Conservation (phyloP, 2,113 vertebrate species). For the Rhabdornis inornatus region DNA sequence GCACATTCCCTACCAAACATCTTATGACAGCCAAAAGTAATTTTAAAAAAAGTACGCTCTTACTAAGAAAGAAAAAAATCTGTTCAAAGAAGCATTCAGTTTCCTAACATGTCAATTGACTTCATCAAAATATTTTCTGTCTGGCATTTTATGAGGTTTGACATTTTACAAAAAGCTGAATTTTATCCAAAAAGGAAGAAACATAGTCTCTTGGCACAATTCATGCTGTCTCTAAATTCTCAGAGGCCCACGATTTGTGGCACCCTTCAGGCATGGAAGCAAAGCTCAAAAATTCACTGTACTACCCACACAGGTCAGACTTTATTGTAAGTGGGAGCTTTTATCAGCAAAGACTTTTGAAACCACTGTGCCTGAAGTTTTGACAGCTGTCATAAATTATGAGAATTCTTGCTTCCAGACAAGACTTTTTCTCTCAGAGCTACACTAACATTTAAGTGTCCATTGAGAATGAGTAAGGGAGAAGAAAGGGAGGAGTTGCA, state of each 20-base stretch:
- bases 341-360: constrained; percentile 17
- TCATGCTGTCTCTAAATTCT: neutral
- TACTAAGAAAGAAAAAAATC: neutral
- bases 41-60: neutral
- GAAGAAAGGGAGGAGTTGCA: neutral
- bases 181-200: neutral
- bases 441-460: neutral
- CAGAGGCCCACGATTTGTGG: neutral
- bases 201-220: neutral
- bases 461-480: neutral
- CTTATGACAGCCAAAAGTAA: neutral
- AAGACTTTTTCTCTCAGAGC: neutral
- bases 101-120: neutral
- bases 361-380: neutral
- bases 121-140: neutral
- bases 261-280: neutral
- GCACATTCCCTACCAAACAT: neutral
- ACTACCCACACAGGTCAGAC: neutral
- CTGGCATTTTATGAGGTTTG: neutral
- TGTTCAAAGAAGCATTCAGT: neutral
- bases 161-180: neutral
- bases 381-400: constrained; percentile 35
- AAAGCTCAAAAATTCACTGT: neutral
- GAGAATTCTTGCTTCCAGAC: neutral
- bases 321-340: neutral